Base-by-base conservation (phyloP, 2,113 vertebrate genomes). In the Centropus unirufus region DNA sequence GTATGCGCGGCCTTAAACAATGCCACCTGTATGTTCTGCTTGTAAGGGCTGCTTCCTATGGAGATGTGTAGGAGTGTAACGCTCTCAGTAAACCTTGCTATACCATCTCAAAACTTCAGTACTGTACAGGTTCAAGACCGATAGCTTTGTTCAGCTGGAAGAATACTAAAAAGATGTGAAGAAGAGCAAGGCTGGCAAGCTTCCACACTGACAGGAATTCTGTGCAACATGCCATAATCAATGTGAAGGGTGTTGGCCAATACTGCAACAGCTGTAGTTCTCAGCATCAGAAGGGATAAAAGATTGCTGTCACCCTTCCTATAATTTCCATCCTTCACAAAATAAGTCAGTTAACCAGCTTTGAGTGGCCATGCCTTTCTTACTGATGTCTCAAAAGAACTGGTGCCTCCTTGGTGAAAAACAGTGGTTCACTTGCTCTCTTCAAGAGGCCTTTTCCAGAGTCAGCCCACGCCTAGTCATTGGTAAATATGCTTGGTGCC, bases 211-310 rank as follows among this genome's bases (percentile, higher is more conserved):
- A 61, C 8, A 59, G 8, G n/a, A 76, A 46, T 36, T 63, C 44
- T 36, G 16, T 49, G 49, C 54, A 79, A 32, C 2, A 2, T 66
- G 52, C 34, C 24, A 29, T 6, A 18, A 75, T 57, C 58, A 72
- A 3, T 0, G 0, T 62, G 47, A 57, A 80, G 10, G 10, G 19
- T 13, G 21, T 80, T 1, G 1, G 32, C 5, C 1, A 0, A 66
- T 39, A 34, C 23, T 32, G 55, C 59, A 86, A 52, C 13, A 83
- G 36, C n/a, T 40, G 4, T 72, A 36, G 18, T 18, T 69, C 27
- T 36, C 62, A 88, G 3, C 44, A 61, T 16, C 51, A 69, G 20
- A 88, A 72, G 14, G 10, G 13, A 34, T 29, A 9, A 74, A 91
- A 62, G 47, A 64, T 13, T 58, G 15, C 30, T 81, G 44, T 44